A percentile compares a stretch with the other conserved stretches of the same genome.
Evolutionary conservation across 2,888 invertebrate genomes (phyloP).

Genomic region (Coremacera marginata): DNA sequence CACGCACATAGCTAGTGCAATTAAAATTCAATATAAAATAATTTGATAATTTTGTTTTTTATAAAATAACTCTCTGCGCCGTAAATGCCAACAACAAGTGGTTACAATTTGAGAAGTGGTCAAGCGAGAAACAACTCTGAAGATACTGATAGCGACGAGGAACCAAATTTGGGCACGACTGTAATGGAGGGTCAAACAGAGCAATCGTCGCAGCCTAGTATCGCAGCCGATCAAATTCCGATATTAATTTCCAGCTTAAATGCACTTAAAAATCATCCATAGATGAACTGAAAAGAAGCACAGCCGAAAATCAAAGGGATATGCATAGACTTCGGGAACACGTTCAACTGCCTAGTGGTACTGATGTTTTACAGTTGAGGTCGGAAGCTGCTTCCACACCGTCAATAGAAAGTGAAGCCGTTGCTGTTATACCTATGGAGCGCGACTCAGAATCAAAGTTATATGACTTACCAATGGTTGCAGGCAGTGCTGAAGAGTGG

Average conservation of each 20-base stretch:
- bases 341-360: neutral
- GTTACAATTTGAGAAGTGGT: neutral
- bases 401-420: too few relatives aligned
- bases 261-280: neutral
- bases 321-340: neutral
- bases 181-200: neutral
- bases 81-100: neutral
- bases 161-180: neutral
- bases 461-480: neutral
- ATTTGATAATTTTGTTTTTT: too few relatives aligned
- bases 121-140: neutral
- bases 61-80: too few relatives aligned
- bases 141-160: neutral
- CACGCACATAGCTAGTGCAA: too few relatives aligned
- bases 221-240: neutral
- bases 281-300: too few relatives aligned
- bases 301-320: too few relatives aligned
- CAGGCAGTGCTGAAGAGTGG: neutral
- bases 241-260: neutral
- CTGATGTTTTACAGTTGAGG: neutral
- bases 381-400: too few relatives aligned
- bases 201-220: neutral
- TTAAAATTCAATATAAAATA: too few relatives aligned
- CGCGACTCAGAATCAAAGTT: neutral
- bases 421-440: neutral